Evolutionary conservation across 1,140 invertebrate species (phyloP), one percentile per base, ranked within the genome.

Genomic region (Sinella curviseta): DNA sequence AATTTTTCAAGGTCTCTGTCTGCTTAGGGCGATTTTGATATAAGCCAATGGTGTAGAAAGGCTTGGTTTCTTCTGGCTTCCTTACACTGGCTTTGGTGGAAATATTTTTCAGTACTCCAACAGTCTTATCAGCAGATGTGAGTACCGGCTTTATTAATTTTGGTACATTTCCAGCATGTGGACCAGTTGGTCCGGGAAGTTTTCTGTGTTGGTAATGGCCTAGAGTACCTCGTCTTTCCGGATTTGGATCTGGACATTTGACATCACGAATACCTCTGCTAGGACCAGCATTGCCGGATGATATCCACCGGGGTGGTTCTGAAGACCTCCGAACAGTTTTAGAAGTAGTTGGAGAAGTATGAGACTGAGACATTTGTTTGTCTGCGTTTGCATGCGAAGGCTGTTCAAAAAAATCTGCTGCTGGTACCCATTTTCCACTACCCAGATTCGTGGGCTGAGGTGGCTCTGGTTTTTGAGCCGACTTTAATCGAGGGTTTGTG

Each of bases 41-140:
- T 3, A 79, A 57, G 28, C 77, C 77, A 30, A 82, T 65, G 14
- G 76, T 80, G 60, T 82, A 80, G 75, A 82, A 82, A 12, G 81
- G 81, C 57, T 70, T 75, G 1, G 81, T 70, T 60, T 82, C 78
- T 34, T 76, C 77, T 3, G 81, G 78, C 60, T 78, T 82, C 26
- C 67, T 24, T 31, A 30, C 24, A 17, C 31, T 70, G 26, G 65
- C 2, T 14, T 8, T 31, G 3, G 65, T 70, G 30, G 65, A 16
- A 14, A 24, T 70, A 31, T 24, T 16, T 8, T 4, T 70, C 31
- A 24, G 26, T 8, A 30, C 26, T 70, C 31, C 24, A 4, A 60
- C 55, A 26, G 26, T 70, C n/a, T 33, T 30, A 8, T 30, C 28
- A 33, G 31, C 4, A 31, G 31, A 33, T 70, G 65, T 12, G 26